Conservation (phyloP, 1,140 invertebrate genomes). For the Micrasema longulum region DNA sequence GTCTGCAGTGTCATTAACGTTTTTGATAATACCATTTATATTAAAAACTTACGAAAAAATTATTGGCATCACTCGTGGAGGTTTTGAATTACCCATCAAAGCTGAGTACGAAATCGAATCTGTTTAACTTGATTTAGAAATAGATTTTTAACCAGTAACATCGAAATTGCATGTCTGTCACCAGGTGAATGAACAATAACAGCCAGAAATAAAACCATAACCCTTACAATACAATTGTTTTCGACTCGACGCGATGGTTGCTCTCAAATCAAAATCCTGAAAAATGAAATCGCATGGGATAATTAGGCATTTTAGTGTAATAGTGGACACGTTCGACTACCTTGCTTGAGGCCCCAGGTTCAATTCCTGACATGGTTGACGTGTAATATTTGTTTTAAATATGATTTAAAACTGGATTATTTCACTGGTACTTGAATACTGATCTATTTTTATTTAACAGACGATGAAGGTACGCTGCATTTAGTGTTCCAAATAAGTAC, state of each 20-base stretch:
- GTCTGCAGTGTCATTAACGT: not conserved
- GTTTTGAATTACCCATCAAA: not conserved
- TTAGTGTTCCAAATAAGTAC: not conserved
- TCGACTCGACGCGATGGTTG: no score
- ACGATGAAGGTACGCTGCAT: not conserved
- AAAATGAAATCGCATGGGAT: not conserved
- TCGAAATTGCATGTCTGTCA: not conserved
- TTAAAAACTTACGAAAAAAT: slow-evolving; percentile 2
- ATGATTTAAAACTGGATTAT: not conserved
- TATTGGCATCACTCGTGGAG: not conserved
- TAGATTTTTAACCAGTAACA: not conserved
- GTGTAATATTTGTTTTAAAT: not conserved
- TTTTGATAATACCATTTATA: not conserved
- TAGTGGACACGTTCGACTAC: not conserved
- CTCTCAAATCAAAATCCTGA: not conserved
- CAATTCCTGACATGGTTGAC: not conserved
- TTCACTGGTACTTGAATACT: not conserved
- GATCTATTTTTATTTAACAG: no score
- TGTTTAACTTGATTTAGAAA: not conserved
- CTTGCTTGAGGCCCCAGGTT: not conserved
- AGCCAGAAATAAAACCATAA: not conserved
- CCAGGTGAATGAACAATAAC: not conserved
- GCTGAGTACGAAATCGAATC: not conserved
- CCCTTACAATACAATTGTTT: not conserved
- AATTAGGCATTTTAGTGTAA: no score